Percentiles rank a stretch among this genome's conserved stretches.
These are phyloP conservation scores for Sturnira hondurensis DNA, from an alignment of 2,113 vertebrate genomes.

Conservation along the genomic window DNA sequence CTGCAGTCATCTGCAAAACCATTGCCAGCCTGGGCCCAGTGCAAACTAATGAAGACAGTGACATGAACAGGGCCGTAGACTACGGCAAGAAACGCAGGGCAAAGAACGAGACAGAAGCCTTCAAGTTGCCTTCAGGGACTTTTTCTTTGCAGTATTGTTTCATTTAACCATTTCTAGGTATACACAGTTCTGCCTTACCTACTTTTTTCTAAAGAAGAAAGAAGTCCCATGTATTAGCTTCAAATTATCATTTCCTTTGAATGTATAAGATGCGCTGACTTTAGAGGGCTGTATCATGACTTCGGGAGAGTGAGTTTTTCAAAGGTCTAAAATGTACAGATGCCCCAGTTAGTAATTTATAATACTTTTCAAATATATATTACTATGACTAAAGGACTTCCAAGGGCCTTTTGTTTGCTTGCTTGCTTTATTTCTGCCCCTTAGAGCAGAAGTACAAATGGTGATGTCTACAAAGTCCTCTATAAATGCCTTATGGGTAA, in stretches of 20 bases:
- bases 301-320: not conserved
- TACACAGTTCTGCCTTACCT: not conserved
- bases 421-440: not conserved
- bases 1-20: not conserved
- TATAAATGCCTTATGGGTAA: not conserved
- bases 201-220: not conserved
- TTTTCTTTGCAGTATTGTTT: not conserved
- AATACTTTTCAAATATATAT: not conserved
- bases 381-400: not conserved
- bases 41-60: not conserved
- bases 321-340: not conserved
- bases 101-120: accelerated
- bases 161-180: not conserved
- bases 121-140: not conserved
- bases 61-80: accelerated
- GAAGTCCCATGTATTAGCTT: not conserved
- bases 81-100: not conserved
- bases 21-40: not conserved
- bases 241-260: not conserved
- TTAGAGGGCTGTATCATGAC: not conserved
- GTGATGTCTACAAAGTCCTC: not conserved
- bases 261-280: not conserved
- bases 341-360: not conserved
- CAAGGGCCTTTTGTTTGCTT: not conserved
- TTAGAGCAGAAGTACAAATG: not conserved